A percentile compares a stretch with the other conserved stretches of the same genome.
Evolutionary conservation across 2,888 invertebrate genomes (phyloP).

Genomic region (Galeopsomyia nigrocyanea): DNA sequence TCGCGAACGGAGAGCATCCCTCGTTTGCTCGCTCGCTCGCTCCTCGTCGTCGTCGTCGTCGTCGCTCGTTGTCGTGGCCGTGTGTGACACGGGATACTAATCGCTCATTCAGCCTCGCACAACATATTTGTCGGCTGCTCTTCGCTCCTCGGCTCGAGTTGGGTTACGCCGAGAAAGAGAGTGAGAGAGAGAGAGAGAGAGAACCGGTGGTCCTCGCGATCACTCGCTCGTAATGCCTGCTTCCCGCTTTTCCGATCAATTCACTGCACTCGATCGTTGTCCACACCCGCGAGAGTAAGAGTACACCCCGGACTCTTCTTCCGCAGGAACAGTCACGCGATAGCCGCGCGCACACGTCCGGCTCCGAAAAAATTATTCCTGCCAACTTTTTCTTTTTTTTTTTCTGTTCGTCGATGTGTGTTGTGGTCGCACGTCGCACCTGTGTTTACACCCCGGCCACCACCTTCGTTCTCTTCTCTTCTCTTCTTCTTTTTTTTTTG

Average conservation of each 20-base stretch:
- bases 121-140: constrained; percentile 49
- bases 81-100: constrained; percentile 64
- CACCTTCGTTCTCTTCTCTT: constrained; percentile 8
- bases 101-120: constrained; percentile 63
- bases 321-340: constrained; percentile 47
- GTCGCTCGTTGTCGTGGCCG: neutral
- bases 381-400: constrained; percentile 24
- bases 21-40: neutral
- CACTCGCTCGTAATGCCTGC: constrained; percentile 68
- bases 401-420: constrained; percentile 16
- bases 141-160: constrained; percentile 48
- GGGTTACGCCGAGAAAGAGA: constrained; percentile 14
- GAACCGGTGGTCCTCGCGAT: constrained; percentile 53
- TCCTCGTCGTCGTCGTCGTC: constrained; percentile 52
- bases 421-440: constrained; percentile 54
- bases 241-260: constrained; percentile 35
- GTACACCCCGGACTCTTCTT: too few relatives aligned
- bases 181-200: constrained; percentile 35
- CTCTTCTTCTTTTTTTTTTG: too few relatives aligned
- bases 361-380: neutral
- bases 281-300: too few relatives aligned
- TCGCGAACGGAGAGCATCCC: neutral
- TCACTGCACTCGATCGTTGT: too few relatives aligned
- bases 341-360: neutral
- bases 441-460: constrained; percentile 64